phyloP scores from a whole-genome alignment of 1,140 invertebrate species.

The Melitaea cinxia region DNA sequence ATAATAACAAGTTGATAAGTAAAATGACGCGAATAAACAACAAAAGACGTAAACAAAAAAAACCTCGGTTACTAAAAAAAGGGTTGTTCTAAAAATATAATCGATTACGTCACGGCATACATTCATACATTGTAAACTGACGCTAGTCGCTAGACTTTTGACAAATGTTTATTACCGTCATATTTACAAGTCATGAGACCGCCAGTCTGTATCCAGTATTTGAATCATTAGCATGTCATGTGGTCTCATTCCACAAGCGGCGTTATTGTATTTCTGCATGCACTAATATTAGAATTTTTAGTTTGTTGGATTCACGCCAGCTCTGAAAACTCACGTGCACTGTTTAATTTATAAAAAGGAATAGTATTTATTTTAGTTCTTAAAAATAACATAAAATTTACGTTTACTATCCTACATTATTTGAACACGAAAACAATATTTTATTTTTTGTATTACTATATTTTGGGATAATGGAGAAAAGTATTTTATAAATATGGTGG shows the following conservation, averaged over 20 bases:
- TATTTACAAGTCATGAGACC: constrained; percentile 52
- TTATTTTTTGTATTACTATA: too few relatives aligned
- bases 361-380: constrained; percentile 23
- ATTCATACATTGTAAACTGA: neutral
- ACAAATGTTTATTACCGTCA: constrained; percentile 5
- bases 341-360: constrained; percentile 31
- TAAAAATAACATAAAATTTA: neutral
- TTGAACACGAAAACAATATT: constrained; percentile 5
- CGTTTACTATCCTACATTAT: neutral
- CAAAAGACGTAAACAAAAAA: neutral
- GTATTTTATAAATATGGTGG: neutral
- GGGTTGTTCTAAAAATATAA: neutral
- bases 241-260: constrained; percentile 65
- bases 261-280: constrained; percentile 67
- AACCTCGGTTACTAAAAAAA: neutral
- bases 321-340: constrained; percentile 55
- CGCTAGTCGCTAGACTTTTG: constrained; percentile 1
- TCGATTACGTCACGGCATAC: neutral
- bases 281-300: constrained; percentile 79
- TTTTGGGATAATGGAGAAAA: neutral
- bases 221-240: constrained; percentile 61
- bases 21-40: too few relatives aligned
- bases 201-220: constrained; percentile 30
- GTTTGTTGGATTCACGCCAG: constrained; percentile 71
- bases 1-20: too few relatives aligned